Evolutionary conservation across 2,113 vertebrate genomes (phyloP).

Genomic region (Macquaria ambigua): DNA sequence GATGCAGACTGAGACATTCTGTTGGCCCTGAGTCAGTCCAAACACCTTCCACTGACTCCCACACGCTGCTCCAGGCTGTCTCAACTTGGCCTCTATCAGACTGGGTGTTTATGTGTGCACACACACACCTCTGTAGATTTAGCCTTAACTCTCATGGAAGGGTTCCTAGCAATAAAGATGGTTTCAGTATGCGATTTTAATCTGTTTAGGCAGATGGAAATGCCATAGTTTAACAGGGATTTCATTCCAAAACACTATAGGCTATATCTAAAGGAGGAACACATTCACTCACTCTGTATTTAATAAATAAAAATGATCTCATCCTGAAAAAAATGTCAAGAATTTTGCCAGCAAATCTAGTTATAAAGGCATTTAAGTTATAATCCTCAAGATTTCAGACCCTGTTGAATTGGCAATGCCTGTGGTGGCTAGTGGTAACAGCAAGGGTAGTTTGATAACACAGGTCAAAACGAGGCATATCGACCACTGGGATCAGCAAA

Average conservation of each 20-base stretch:
- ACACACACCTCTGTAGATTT: not conserved
- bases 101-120: not conserved
- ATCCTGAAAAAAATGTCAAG: not conserved
- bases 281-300: not conserved
- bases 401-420: not conserved
- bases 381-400: not conserved
- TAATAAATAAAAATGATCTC: slow-evolving; percentile 1
- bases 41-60: slow-evolving; percentile 60
- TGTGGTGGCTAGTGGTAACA: not conserved
- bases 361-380: not conserved
- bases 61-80: slow-evolving; percentile 47
- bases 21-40: slow-evolving; percentile 55
- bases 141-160: slow-evolving; percentile 3
- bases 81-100: slow-evolving; percentile 29
- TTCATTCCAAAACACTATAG: not conserved
- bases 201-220: slow-evolving; percentile 7
- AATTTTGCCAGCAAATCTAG: not conserved
- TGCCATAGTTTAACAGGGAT: not conserved
- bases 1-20: slow-evolving; percentile 54
- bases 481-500: not conserved
- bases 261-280: not conserved
- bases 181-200: slow-evolving; percentile 23
- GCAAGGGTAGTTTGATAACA: not conserved
- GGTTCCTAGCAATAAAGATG: slow-evolving; percentile 13
- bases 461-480: not conserved